Evolutionary conservation across 2,888 invertebrate species (phyloP), one percentile per base, ranked within the genome.

Genomic region (Chrysodeixis includens): DNA sequence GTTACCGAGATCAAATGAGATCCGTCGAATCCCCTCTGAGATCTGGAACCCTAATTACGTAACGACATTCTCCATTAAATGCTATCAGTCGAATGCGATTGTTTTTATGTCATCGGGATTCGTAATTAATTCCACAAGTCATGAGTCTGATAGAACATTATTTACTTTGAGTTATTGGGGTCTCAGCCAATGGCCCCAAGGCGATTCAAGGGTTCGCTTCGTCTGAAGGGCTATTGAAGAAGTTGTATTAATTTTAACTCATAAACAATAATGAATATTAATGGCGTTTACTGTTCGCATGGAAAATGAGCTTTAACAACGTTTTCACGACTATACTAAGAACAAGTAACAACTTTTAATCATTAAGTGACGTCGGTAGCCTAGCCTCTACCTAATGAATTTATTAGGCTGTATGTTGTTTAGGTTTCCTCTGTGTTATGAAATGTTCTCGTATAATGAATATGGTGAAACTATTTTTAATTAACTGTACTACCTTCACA

Each of bases 251-350:
- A 88, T 87, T 86, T 88, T 76, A 83, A 87, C 80, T 90, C 81
- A 83, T 85, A 84, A 86, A 86, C 83, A 88, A 86, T 89, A 86
- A 89, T 89, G 82, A 88, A 88, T 88, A 88, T 86, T 87, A 88
- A 88, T 88, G 76, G 76, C 79, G 71, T 81, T 83, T 79, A 76
- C 73, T 71, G 78, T 67, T 71, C 20, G 55, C 68, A 68, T 68
- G 68, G 71, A 83, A 83, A 84, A 85, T 81, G 63, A 84, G 75
- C 69, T 69, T 69, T 22, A 56, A 69, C 59, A 64, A 30, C 72
- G 74, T 74, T 74, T 56, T 52, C 16, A 59, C 16, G 46, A 56
- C 32, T 26, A 32, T 65, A 76, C 62, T 77, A 76, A 44, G 59
- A 68, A 61, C 63, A 71, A 77, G 71, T 73, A 71, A 57, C 12